A percentile compares a stretch with the other conserved stretches of the same genome.
Conservation (phyloP, 2,888 invertebrate genomes). For the Lamellibrachia columna region DNA sequence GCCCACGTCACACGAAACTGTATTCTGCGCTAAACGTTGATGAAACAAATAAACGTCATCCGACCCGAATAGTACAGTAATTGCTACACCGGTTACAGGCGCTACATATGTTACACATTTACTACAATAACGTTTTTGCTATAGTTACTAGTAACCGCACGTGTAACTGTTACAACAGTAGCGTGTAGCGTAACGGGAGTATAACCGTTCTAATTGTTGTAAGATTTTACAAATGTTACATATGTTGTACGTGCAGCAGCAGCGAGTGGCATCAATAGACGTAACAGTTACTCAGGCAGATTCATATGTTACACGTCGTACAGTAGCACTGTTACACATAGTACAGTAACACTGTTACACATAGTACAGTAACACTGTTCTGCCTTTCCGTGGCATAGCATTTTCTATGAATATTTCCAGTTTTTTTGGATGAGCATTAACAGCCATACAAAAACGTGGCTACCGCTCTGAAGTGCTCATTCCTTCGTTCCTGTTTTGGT, state of each 20-base stretch:
- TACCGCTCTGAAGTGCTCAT: background rate
- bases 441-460: background rate
- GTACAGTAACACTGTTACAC: no score
- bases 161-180: background rate
- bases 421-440: background rate
- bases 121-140: background rate
- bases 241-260: background rate
- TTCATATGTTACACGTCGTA: no score
- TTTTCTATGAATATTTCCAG: background rate
- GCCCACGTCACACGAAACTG: background rate
- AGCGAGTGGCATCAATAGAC: no score
- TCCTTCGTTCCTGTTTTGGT: background rate
- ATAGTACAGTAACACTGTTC: no score
- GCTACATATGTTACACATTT: background rate
- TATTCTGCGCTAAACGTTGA: background rate
- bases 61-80: background rate
- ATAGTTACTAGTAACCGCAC: background rate
- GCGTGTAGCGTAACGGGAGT: background rate
- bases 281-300: no score
- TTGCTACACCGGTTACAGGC: background rate
- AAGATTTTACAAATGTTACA: background rate
- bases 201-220: background rate
- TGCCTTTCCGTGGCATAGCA: background rate
- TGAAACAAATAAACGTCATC: background rate
- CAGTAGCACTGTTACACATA: no score